Base-by-base conservation (phyloP, 2,797 vertebrate genomes). In the Anolis apletophallus region DNA sequence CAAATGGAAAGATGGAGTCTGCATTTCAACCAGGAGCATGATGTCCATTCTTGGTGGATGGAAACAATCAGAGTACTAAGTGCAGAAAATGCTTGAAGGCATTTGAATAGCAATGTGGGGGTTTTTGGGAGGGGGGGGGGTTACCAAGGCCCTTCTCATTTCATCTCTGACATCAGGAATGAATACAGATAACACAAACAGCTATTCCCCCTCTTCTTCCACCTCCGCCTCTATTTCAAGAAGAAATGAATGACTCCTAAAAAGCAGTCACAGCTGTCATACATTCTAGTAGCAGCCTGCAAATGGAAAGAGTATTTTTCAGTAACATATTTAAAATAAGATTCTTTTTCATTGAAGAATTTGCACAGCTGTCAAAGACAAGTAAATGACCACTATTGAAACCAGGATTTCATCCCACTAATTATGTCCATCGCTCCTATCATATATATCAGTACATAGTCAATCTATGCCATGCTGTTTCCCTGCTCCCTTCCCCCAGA, bases 31-130 rank as follows among this genome's bases (percentile, higher is more conserved):
- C 40, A 2, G 23, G n/a, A 1, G 72, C 55, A 71, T 67, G 85
- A 81, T 80, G 81, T 76, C 69, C 46, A 46, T 87, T 83, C 78
- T 82, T 85, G 86, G 86, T 85, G 77, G 29, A 17, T 71, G 13
- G 32, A 59, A 87, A 85, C 40, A 55, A 77, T 55, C 0, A 0
- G 19, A 61, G 81, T 26, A 68, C 10, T 57, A 34, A 88, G 80
- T 34, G 75, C 72, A 76, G 4, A 11, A 90, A 88, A 80, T 46
- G 81, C 90, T 73, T 86, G 72, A 76, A 91, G 90, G 89, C 87
- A 81, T 34, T 3, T 76, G 52, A 52, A n/a, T 61, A 29, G 83
- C 64, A 85, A 86, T 68, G 16, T 61, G n/a, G n/a, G n/a, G n/a
- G n/a, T n/a, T n/a, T n/a, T n/a, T n/a, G n/a, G n/a, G n/a, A n/a